Conservation (phyloP, 2,888 invertebrate species). For the Chymomyza caudatula region DNA sequence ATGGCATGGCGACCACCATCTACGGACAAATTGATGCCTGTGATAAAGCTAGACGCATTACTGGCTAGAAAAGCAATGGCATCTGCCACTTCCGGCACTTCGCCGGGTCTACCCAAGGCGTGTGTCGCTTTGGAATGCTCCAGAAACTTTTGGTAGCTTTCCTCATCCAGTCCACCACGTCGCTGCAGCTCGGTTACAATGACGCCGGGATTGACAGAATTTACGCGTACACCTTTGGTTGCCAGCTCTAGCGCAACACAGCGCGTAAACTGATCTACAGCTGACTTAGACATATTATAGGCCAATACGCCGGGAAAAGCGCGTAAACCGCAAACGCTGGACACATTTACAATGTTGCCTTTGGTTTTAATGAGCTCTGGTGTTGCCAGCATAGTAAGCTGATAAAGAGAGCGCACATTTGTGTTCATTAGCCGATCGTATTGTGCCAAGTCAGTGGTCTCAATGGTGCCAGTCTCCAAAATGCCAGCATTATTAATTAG, state of each 20-base stretch:
- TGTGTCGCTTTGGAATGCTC: conserved; percentile 92
- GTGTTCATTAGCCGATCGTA: conserved; percentile 93
- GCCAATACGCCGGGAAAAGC: conserved; percentile 93
- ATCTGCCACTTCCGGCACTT: conserved; percentile 90
- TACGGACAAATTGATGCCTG: conserved; percentile 92
- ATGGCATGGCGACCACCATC: conserved; percentile 97
- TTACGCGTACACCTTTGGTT: conserved; percentile 89
- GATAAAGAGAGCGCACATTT: conserved; percentile 90
- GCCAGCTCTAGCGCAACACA: conserved; percentile 94
- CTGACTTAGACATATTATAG: conserved; percentile 95
- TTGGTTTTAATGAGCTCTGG: conserved; percentile 90
- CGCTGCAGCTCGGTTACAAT: conserved; percentile 92
- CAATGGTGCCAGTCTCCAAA: conserved; percentile 88
- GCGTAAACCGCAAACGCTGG: conserved; percentile 93
- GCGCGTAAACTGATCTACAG: conserved; percentile 95
- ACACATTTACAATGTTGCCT: conserved; percentile 95
- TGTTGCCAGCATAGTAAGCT: conserved; percentile 90
- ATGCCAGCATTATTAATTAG: conserved; percentile 94
- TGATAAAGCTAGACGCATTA: conserved; percentile 91
- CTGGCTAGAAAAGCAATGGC: conserved; percentile 95
- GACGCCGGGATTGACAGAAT: conserved; percentile 94
- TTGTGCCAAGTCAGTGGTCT: conserved; percentile 89
- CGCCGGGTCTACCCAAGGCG: conserved; percentile 92
- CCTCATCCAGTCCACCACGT: conserved; percentile 89
- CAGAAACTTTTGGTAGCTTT: conserved; percentile 89